Evolutionary conservation across 2,888 invertebrate genomes (phyloP).

Genomic region (Ochropacha duplaris): DNA sequence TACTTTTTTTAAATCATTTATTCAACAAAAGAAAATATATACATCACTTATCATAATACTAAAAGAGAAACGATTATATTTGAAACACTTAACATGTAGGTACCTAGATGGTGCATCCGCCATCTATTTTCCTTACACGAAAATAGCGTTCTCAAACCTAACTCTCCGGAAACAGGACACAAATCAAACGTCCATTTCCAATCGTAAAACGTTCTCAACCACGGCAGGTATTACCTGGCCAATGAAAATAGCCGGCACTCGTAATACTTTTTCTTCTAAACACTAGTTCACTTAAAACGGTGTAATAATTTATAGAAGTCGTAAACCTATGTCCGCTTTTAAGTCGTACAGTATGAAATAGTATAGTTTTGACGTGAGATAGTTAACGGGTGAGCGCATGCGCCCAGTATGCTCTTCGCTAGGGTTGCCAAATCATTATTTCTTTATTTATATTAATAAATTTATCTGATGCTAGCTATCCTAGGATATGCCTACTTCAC

Average conservation of each 20-base stretch:
- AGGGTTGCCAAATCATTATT: neutral
- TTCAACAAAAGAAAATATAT: too few relatives aligned
- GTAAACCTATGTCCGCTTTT: constrained; percentile 66
- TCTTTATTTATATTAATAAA: too few relatives aligned
- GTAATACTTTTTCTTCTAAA: constrained; percentile 30
- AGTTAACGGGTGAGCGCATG: constrained; percentile 30
- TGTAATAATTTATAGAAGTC: constrained; percentile 62
- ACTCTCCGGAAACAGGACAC: constrained; percentile 11
- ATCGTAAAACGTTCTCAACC: constrained; percentile 36
- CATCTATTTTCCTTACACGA: neutral
- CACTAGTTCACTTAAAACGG: constrained; percentile 46
- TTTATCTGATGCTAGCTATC: too few relatives aligned
- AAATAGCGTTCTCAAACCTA: neutral
- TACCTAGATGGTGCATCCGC: too few relatives aligned
- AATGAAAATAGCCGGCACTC: constrained; percentile 35
- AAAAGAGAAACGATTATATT: too few relatives aligned
- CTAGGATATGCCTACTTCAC: too few relatives aligned
- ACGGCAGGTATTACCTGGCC: constrained; percentile 50
- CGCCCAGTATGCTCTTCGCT: constrained; percentile 8
- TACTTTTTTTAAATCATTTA: too few relatives aligned
- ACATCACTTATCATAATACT: too few relatives aligned
- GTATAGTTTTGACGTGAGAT: constrained; percentile 37
- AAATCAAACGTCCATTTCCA: constrained; percentile 27
- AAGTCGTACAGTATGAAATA: constrained; percentile 37
- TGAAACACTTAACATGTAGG: too few relatives aligned